Base-by-base conservation (phyloP, 2,797 vertebrate genomes). In the Danio aesculapii region DNA sequence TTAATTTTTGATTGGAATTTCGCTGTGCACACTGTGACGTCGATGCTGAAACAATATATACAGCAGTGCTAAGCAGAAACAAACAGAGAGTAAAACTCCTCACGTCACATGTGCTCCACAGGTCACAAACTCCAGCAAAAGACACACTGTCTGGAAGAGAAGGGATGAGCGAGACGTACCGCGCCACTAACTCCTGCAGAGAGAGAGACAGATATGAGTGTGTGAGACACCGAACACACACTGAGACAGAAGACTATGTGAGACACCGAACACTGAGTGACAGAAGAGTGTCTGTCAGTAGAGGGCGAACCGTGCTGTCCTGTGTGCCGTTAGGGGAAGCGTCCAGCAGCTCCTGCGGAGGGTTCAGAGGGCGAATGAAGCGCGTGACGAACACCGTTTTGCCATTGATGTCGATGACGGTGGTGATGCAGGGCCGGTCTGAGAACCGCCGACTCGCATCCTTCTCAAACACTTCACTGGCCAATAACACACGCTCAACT, bases 51-150 rank as follows among this genome's bases (percentile, higher is more conserved):
- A 30, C 30, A 30, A 30, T 30, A 30, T 30, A 30, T 30, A 30
- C 1, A 1, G 30, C 30, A 30, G 30, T 3, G 1, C 30, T 30
- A 1, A 30, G 30, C 12, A 83, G 5, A 39, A 21, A 17, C 11
- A 14, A 44, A 5, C 5, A 50, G 11, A 5, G 8, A 50, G 39
- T 5, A n/a, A n/a, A 62, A 16, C 4, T 5, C 0, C 97, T 97
- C 90, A 99, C 98, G 14, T 98, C 96, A 11, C 96, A 98, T 5
- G 97, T 98, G 88, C 95, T 97, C 98, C 98, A 99, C 47, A 99
- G 91, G 86, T 98, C 96, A 89, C 97, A 99, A 72, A 94, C 76
- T 2, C 95, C 95, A n/a, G 96, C 92, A 82, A 99, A 98, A 0
- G 97, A 96, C 41, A 98, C 94, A 0, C 91, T 94, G 82, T 99